Conservation (phyloP, 2,113 vertebrate species). For the human (Homo sapiens) region DNA sequence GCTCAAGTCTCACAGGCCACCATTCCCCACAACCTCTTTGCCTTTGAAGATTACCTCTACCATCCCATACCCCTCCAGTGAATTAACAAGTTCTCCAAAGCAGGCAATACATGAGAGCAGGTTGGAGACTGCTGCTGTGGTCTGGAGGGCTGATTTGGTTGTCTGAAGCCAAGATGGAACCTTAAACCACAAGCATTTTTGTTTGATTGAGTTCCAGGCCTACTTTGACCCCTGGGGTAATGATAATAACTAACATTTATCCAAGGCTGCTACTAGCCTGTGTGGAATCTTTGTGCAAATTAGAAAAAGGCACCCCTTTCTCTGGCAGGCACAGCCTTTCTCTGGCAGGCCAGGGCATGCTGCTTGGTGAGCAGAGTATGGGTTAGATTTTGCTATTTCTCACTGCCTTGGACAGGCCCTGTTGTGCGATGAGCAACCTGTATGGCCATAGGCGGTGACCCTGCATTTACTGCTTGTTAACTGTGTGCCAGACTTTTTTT, state of each 20-base stretch:
- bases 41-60: conserved; percentile 43
- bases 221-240: not conserved
- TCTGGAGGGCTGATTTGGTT: not conserved
- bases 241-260: conserved; percentile 21
- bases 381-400: not conserved
- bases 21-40: not conserved
- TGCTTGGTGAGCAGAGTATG: not conserved
- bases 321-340: not conserved
- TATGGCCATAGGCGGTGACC: fast-evolving
- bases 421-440: not conserved
- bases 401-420: not conserved
- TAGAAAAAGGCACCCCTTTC: not conserved
- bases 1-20: not conserved
- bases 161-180: not conserved
- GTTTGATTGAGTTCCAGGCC: conserved; percentile 29
- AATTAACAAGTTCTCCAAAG: conserved; percentile 24
- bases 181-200: not conserved
- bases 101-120: not conserved
- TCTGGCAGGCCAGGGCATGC: not conserved
- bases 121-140: not conserved
- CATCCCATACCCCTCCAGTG: not conserved
- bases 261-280: not conserved
- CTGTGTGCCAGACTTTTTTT: not conserved
- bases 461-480: not conserved
- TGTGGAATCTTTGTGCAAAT: not conserved